Base-by-base conservation (phyloP, 1,140 invertebrate genomes). In the Lineus longissimus region DNA sequence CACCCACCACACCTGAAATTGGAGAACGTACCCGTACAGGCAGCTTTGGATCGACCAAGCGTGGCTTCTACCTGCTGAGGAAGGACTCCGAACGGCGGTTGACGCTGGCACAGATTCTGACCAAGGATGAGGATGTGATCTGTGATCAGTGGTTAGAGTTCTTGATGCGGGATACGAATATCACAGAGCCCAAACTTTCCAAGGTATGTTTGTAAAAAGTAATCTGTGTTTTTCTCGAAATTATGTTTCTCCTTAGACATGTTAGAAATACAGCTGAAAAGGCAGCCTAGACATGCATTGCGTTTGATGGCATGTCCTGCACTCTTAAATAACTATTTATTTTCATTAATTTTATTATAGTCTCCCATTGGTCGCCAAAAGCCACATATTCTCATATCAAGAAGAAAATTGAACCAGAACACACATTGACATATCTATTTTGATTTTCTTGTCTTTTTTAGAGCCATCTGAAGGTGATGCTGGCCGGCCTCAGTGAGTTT, bases 71-170 rank as follows among this genome's bases (percentile, higher is more conserved):
- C 82, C 81, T 97, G 56, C 82, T 98, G 7, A 95, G 97, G 78
- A 99, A 98, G 79, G 96, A 98, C 76, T 97, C 94, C 4, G 95
- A 99, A 80, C 85, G 95, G 56, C 86, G 96, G 70, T 89, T 88
- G 73, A 98, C 95, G 9, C 83, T 99, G 1, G 92, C 91, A 0
- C 89, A 91, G 73, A 92, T 98, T 54, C 82, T 99, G 36, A 88
- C 87, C 47, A 88, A 95, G 75, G 95, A 98, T 76, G 89, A 91
- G 68, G 86, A 88, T 9, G 91, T 91, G 79, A 80, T 83, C 33
- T 74, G 80, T 65, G 70, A 77, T n/a, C 76, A 68, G 22, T 83
- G 82, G 82, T 58, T 74, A 60, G 60, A 73, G 15, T 68, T 74
- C 33, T 65, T 82, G 23, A 71, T 74, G 45, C 63, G 69, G 65